A percentile compares a stretch with the other conserved stretches of the same genome.
Conservation (phyloP, 2,113 vertebrate species). For the Phaethornis superciliosus region DNA sequence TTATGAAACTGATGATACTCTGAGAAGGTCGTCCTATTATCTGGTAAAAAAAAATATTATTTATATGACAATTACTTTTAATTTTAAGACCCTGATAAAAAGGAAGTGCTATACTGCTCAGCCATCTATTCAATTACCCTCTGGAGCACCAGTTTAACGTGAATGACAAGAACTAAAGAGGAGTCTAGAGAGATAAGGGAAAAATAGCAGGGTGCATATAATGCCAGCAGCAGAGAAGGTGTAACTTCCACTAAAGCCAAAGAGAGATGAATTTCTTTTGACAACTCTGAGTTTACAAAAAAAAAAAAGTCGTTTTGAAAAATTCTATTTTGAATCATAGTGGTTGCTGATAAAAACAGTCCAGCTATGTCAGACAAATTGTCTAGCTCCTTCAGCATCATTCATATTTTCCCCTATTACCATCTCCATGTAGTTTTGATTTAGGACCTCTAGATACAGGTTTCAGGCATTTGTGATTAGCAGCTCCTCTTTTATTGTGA, state of each 20-base stretch:
- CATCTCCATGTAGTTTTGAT: background rate
- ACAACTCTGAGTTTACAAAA: background rate
- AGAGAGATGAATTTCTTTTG: background rate
- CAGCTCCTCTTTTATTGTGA: background rate
- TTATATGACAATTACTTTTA: background rate
- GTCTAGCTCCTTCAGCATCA: background rate
- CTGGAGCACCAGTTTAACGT: background rate
- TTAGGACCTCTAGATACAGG: background rate
- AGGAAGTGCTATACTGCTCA: background rate
- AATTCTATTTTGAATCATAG: background rate
- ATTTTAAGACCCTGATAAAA: background rate
- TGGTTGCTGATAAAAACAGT: background rate
- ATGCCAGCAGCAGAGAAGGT: background rate
- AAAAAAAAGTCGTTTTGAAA: background rate
- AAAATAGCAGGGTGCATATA: background rate
- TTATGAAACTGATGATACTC: background rate
- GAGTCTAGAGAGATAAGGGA: background rate
- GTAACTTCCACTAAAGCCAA: background rate
- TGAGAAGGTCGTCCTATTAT: background rate
- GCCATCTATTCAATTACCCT: background rate
- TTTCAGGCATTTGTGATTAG: background rate
- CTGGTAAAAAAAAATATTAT: background rate
- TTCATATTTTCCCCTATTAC: background rate
- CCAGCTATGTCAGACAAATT: background rate
- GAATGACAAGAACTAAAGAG: background rate